phyloP scores from a whole-genome alignment of 2,797 vertebrate genomes.

The Tenualosa thibaudeaui region DNA sequence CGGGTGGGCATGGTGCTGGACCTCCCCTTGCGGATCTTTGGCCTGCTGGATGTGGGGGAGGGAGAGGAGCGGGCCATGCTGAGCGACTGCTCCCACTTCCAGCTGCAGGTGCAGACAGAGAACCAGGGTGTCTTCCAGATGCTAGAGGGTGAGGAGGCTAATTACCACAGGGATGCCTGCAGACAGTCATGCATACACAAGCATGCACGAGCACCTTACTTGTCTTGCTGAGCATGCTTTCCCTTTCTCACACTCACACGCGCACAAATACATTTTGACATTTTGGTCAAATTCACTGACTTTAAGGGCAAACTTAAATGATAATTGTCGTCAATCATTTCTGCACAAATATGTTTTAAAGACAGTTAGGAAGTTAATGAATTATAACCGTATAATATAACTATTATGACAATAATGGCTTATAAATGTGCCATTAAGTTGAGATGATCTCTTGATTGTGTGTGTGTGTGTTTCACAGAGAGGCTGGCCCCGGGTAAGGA shows the following conservation, averaged over 20 bases:
- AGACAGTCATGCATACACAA: background rate
- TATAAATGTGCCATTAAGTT: background rate
- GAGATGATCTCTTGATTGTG: background rate
- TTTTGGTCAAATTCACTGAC: background rate
- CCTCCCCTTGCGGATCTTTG: constrained; percentile 86
- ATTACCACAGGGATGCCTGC: background rate
- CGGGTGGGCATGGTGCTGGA: constrained; percentile 80
- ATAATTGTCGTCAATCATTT: background rate
- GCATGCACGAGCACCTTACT: background rate
- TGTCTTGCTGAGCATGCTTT: background rate
- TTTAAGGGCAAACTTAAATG: background rate
- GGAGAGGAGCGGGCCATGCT: constrained; percentile 75
- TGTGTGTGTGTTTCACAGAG: constrained; percentile 58
- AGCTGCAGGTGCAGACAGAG: constrained; percentile 84
- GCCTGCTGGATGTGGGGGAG: constrained; percentile 65
- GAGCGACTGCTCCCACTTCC: constrained; percentile 93
- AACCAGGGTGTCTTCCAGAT: constrained; percentile 81
- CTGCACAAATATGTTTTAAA: background rate
- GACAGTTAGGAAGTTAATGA: no score
- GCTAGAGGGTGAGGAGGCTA: constrained; percentile 74
- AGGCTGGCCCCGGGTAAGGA: constrained; percentile 67
- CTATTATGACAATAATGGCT: background rate
- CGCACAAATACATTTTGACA: background rate
- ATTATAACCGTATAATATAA: no score
- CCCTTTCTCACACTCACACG: background rate